Evolutionary conservation across 2,888 invertebrate genomes (phyloP).

Genomic region (Drosophila antonietae): DNA sequence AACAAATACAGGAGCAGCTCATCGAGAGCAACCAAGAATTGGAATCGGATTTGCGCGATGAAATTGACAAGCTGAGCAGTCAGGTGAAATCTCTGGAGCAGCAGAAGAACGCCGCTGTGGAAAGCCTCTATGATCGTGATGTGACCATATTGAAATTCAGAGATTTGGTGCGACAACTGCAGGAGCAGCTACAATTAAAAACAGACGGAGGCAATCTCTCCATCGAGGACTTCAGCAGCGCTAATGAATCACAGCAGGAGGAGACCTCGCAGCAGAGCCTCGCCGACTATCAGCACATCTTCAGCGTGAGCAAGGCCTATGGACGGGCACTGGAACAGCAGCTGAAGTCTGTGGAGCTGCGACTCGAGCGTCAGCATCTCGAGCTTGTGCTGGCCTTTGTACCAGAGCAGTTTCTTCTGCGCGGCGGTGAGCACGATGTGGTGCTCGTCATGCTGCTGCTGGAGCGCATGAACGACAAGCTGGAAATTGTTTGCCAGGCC

Average conservation of each 20-base stretch:
- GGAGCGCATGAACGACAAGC: constrained; percentile 93
- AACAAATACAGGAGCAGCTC: constrained; percentile 98
- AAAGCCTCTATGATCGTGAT: constrained; percentile 96
- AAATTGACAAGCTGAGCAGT: constrained; percentile 94
- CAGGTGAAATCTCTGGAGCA: constrained; percentile 92
- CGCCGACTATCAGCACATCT: constrained; percentile 90
- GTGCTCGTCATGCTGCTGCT: constrained; percentile 93
- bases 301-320: constrained; percentile 87
- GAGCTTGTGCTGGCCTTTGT: constrained; percentile 95
- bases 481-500: constrained; percentile 95
- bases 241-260: constrained; percentile 79
- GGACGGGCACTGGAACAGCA: constrained; percentile 96
- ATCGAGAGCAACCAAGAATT: constrained; percentile 96
- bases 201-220: constrained; percentile 86
- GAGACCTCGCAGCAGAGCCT: constrained; percentile 80
- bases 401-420: constrained; percentile 96
- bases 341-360: constrained; percentile 93
- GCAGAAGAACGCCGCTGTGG: constrained; percentile 94
- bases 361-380: constrained; percentile 93
- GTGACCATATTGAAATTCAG: constrained; percentile 97
- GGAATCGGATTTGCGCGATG: constrained; percentile 96
- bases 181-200: constrained; percentile 90
- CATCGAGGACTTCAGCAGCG: constrained; percentile 83
- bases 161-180: constrained; percentile 95
- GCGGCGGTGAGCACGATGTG: constrained; percentile 94